Percentiles rank a stretch among this genome's conserved stretches.
phyloP scores from a whole-genome alignment of 2,888 invertebrate genomes.

The Silvanus unidentatus region DNA sequence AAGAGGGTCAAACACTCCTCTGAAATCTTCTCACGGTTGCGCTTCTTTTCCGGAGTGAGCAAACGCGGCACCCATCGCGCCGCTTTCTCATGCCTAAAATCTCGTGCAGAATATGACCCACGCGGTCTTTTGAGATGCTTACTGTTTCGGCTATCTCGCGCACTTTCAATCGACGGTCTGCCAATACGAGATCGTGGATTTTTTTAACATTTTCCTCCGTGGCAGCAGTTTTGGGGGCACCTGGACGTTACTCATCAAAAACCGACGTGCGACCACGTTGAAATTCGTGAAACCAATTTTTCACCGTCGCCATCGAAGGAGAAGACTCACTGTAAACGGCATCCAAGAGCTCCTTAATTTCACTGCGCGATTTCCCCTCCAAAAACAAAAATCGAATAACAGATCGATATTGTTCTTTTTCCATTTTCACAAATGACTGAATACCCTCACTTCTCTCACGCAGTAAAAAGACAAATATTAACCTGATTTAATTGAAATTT shows the following conservation, averaged over 20 bases:
- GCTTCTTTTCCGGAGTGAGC: slow-evolving; percentile 18
- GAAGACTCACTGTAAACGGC: slow-evolving; percentile 9
- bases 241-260: slow-evolving; percentile 12
- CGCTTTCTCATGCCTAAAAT: slow-evolving; percentile 31
- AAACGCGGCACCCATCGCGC: slow-evolving; percentile 37
- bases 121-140: slow-evolving; percentile 8
- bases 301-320: slow-evolving; percentile 12
- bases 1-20: slow-evolving; percentile 15
- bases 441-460: neutral
- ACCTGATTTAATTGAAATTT: neutral
- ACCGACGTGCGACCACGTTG: slow-evolving; percentile 13
- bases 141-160: slow-evolving; percentile 14
- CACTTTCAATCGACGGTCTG: slow-evolving; percentile 19
- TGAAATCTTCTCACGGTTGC: slow-evolving; percentile 12
- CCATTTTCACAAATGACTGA: neutral
- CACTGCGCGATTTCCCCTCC: slow-evolving; percentile 2
- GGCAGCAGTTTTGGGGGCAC: slow-evolving; percentile 18
- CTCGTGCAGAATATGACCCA: slow-evolving; percentile 19
- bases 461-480: neutral
- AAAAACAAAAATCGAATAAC: slow-evolving; percentile 3
- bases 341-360: slow-evolving; percentile 8
- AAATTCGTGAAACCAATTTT: slow-evolving; percentile 13
- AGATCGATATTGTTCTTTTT: slow-evolving; percentile 3
- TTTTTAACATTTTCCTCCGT: slow-evolving; percentile 18
- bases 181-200: slow-evolving; percentile 16